These are phyloP conservation scores for Aurelia aurita complex sp. Pacific DNA, from an alignment of 30 jellyfish, hydroid and myxozoan genomes.

Conservation along the genomic window DNA sequence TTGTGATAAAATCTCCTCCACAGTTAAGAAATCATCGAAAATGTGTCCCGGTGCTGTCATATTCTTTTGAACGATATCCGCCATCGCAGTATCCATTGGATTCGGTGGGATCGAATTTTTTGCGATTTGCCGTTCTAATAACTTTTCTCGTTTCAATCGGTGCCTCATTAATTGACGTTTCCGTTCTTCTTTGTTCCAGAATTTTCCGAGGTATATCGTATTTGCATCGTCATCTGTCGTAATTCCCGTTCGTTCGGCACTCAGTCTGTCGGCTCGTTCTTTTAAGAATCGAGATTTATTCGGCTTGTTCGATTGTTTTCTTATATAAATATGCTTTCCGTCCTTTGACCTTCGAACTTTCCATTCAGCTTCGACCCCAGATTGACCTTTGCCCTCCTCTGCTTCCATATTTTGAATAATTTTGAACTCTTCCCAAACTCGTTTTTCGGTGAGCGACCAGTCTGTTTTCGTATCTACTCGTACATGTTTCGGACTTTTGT, in stretches of 20 bases:
- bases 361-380: slow-evolving; percentile 93
- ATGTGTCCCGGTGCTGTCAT: slow-evolving; percentile 91
- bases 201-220: slow-evolving; percentile 88
- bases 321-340: slow-evolving; percentile 93
- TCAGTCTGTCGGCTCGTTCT: slow-evolving; percentile 88
- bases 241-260: slow-evolving; percentile 89
- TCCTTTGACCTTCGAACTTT: slow-evolving; percentile 96
- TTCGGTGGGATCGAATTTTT: slow-evolving; percentile 63
- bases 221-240: slow-evolving; percentile 97
- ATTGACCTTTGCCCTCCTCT: slow-evolving; percentile 67
- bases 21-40: slow-evolving; percentile 86
- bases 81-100: slow-evolving; percentile 81
- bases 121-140: slow-evolving; percentile 77
- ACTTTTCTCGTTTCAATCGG: slow-evolving; percentile 76
- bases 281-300: slow-evolving; percentile 70
- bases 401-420: slow-evolving; percentile 94
- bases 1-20: slow-evolving; percentile 90
- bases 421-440: slow-evolving; percentile 98
- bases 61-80: slow-evolving; percentile 86
- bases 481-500: slow-evolving; percentile 78
- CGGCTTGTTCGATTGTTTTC: slow-evolving; percentile 77
- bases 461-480: slow-evolving; percentile 89
- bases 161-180: slow-evolving; percentile 83
- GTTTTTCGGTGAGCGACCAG: slow-evolving; percentile 91
- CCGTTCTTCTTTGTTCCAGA: slow-evolving; percentile 95